phyloP scores from a whole-genome alignment of 1,140 invertebrate genomes.

The Caerostris extrusa region DNA sequence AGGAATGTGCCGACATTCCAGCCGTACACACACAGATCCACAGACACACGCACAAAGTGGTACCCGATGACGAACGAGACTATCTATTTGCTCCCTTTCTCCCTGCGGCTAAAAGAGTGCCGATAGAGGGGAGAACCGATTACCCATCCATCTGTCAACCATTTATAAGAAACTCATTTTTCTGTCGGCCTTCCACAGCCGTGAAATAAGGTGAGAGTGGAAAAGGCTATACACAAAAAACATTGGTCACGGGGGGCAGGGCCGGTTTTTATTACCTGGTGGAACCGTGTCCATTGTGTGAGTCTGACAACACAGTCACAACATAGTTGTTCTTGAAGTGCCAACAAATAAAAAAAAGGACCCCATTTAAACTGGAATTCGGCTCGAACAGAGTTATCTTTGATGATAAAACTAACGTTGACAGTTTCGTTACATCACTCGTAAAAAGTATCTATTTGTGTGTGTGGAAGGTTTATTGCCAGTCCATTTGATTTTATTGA shows the following conservation, averaged over 20 bases:
- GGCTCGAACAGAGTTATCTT: too few species aligned
- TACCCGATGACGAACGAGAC: conserved; percentile 63
- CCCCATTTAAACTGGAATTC: too few species aligned
- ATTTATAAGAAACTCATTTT: conserved; percentile 66
- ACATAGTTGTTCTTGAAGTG: background rate
- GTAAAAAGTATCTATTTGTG: too few species aligned
- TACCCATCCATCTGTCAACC: conserved; percentile 60
- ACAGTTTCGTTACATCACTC: too few species aligned
- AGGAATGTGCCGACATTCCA: conserved; percentile 71
- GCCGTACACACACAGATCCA: background rate
- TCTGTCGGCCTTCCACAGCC: conserved; percentile 18
- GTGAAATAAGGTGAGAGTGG: conserved; percentile 61
- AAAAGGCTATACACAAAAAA: background rate
- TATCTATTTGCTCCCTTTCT: conserved; percentile 31
- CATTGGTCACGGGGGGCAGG: conserved; percentile 4
- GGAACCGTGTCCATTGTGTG: conserved; percentile 1
- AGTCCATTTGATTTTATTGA: too few species aligned
- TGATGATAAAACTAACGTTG: too few species aligned
- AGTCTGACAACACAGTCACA: background rate
- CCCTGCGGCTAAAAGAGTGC: conserved; percentile 45
- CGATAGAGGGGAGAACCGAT: conserved; percentile 52
- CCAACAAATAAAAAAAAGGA: background rate
- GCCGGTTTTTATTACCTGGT: conserved; percentile 13
- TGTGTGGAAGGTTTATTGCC: too few species aligned
- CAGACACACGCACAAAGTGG: conserved; percentile 43